A percentile compares a stretch with the other conserved stretches of the same genome.
Conservation (phyloP, 2,113 vertebrate genomes). For the Cebus imitator region DNA sequence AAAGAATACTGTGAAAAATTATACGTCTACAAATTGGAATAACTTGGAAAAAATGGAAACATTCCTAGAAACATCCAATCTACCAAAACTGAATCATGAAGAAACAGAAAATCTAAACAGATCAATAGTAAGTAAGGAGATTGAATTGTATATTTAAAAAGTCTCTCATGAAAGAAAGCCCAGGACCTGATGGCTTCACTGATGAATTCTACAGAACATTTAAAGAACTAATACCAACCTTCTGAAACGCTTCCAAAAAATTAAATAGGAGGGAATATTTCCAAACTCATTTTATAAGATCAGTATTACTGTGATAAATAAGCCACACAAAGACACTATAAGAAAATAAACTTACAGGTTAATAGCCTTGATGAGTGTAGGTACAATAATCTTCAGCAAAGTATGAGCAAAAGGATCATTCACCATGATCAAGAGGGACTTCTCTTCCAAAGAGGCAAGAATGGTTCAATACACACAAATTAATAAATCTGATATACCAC, state of each 20-base stretch:
- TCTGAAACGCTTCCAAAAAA: neutral
- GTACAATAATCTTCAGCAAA: neutral
- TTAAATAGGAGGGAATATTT: neutral
- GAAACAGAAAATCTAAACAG: neutral
- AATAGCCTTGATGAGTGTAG: too few relatives aligned
- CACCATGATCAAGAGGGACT: neutral
- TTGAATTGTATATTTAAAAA: neutral
- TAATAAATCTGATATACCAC: neutral
- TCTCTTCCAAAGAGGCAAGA: neutral
- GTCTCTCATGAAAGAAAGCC: neutral
- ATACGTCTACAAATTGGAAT: neutral
- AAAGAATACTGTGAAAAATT: neutral
- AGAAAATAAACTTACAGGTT: too few relatives aligned
- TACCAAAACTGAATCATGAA: neutral
- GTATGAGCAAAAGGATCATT: neutral
- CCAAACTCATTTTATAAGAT: neutral
- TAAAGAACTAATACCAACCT: neutral
- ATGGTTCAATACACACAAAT: neutral
- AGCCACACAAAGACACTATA: neutral
- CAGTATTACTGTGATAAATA: neutral
- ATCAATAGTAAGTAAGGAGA: neutral
- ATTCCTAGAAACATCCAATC: neutral
- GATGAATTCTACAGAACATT: neutral
- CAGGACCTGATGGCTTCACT: neutral
- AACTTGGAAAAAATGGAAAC: neutral